Evolutionary conservation across 2,113 vertebrate species (phyloP).

Genomic region (Excalfactoria chinensis): DNA sequence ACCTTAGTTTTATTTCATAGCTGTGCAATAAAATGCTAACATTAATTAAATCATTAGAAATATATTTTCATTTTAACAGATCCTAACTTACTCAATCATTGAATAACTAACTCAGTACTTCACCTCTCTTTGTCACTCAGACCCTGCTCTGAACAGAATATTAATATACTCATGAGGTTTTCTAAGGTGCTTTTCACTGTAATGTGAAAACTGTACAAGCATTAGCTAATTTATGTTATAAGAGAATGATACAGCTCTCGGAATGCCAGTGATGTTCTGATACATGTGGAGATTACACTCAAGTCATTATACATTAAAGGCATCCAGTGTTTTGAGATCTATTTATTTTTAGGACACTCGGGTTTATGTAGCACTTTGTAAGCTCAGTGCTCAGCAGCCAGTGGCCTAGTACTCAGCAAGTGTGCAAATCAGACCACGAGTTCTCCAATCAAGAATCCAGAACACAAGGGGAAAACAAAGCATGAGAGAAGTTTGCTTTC

Average conservation of each 20-base stretch:
- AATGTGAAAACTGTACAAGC: conserved; percentile 9
- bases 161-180: conserved; percentile 52
- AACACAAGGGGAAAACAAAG: background rate
- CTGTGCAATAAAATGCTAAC: background rate
- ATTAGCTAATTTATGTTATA: conserved; percentile 38
- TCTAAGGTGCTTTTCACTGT: background rate
- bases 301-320: background rate
- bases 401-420: background rate
- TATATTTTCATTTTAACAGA: background rate
- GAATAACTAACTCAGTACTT: background rate
- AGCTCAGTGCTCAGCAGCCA: background rate
- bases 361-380: background rate
- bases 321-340: background rate
- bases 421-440: background rate
- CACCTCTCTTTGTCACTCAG: background rate
- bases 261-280: conserved; percentile 37
- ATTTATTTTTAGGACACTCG: background rate
- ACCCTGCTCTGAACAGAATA: conserved; percentile 37
- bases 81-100: background rate
- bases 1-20: background rate
- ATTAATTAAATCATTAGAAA: background rate
- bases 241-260: conserved; percentile 18
- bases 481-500: background rate
- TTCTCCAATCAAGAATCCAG: background rate
- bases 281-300: conserved; percentile 30